These are phyloP conservation scores for Eulemur mongoz DNA, from an alignment of 2,797 vertebrate genomes.

Conservation along the genomic window DNA sequence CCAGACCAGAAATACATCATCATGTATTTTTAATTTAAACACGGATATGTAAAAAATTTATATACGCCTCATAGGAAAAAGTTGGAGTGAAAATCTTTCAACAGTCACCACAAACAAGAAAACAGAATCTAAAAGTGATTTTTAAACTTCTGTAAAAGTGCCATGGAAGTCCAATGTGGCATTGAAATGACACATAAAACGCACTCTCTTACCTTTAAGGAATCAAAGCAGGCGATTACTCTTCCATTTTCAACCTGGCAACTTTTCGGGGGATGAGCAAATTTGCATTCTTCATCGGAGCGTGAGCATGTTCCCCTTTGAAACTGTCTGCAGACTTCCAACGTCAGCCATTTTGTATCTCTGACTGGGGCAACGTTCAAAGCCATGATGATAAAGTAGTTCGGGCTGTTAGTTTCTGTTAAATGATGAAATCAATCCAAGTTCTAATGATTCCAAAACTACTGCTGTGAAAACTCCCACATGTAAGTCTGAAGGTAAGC, in stretches of 20 bases:
- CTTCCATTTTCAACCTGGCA: conserved; percentile 99
- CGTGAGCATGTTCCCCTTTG: conserved; percentile 99
- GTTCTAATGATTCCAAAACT: conserved; percentile 70
- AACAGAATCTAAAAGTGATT: background rate
- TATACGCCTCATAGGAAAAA: background rate
- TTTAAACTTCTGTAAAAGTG: background rate
- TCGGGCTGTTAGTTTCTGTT: conserved; percentile 58
- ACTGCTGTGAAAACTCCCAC: conserved; percentile 63
- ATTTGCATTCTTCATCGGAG: conserved; percentile 99
- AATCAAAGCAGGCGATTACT: conserved; percentile 99
- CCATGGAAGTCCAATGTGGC: background rate
- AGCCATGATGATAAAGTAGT: conserved; percentile 89
- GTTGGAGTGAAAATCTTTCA: background rate
- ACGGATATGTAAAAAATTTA: conserved; percentile 57
- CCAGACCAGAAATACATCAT: conserved; percentile 71
- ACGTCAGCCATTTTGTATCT: conserved; percentile 99
- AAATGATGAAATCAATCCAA: conserved; percentile 60
- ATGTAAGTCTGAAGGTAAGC: conserved; percentile 66
- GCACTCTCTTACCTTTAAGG: conserved; percentile 94
- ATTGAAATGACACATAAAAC: background rate
- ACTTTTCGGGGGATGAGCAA: conserved; percentile 99
- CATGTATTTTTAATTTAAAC: conserved; percentile 70
- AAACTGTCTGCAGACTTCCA: conserved; percentile 99
- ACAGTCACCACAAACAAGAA: conserved; percentile 47
- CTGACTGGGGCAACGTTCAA: conserved; percentile 95